A percentile compares a stretch with the other conserved stretches of the same genome.
Conservation (phyloP, 1,140 invertebrate species). For the Drosophila prosaltans region DNA sequence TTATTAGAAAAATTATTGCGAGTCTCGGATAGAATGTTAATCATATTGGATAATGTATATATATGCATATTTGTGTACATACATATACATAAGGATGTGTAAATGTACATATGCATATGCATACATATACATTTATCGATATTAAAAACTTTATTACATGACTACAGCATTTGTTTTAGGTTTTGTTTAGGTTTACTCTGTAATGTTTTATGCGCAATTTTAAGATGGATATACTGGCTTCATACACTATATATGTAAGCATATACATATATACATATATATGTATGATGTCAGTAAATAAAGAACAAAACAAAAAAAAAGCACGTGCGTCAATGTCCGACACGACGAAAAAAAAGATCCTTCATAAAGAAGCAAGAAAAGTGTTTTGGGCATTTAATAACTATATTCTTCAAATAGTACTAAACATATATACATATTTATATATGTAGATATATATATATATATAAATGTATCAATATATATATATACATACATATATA, state of each 20-base stretch:
- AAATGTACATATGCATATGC: conserved; percentile 26
- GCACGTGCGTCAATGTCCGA: conserved; percentile 30
- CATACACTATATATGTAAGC: not conserved
- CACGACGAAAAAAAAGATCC: conserved; percentile 24
- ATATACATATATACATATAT: not conserved
- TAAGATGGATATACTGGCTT: not conserved
- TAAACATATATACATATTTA: not conserved
- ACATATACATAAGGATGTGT: conserved; percentile 26
- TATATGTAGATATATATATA: conserved; percentile 7
- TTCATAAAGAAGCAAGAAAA: conserved; percentile 34
- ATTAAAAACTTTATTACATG: conserved; percentile 72
- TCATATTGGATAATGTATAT: conserved; percentile 46
- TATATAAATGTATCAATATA: conserved; percentile 10
- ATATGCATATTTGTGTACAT: conserved; percentile 42
- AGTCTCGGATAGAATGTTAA: conserved; percentile 55
- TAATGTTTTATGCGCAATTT: conserved; percentile 7
- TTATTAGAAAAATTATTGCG: conserved; percentile 73
- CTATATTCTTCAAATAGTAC: conserved; percentile 9
- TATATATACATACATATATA: conserved; percentile 22
- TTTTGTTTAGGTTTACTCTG: conserved; percentile 33
- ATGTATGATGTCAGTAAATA: not conserved
- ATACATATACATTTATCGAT: conserved; percentile 50
- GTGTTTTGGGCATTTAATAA: conserved; percentile 3
- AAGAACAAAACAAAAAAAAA: conserved; percentile 2
- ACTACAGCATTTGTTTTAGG: conserved; percentile 50